phyloP scores from a whole-genome alignment of 2,888 invertebrate species.

The Diadromus collaris region DNA sequence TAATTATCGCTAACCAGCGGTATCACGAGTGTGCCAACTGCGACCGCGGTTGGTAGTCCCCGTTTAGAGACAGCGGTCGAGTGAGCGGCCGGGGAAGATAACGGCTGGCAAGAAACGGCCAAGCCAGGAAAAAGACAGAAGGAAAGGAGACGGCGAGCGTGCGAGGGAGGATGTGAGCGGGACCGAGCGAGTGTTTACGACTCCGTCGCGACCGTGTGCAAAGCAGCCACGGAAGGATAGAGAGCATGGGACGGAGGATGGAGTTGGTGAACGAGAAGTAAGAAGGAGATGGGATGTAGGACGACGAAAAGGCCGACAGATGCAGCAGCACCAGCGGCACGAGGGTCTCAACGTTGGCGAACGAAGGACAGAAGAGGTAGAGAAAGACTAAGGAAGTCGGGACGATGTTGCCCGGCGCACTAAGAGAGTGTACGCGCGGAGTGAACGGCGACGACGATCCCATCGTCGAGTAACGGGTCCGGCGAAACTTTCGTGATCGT shows the following conservation, averaged over 20 bases:
- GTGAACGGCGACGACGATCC: conserved; percentile 71
- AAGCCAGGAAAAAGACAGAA: conserved; percentile 56
- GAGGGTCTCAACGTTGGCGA: conserved; percentile 1
- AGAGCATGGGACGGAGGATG: conserved; percentile 26
- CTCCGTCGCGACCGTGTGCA: conserved; percentile 30
- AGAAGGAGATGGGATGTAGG: conserved; percentile 64
- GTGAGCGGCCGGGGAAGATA: conserved; percentile 28
- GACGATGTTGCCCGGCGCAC: conserved; percentile 33
- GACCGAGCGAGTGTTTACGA: conserved; percentile 41
- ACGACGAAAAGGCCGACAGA: conserved; percentile 55
- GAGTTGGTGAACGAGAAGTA: conserved; percentile 47
- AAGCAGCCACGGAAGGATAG: conserved; percentile 33
- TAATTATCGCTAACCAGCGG: conserved; percentile 59
- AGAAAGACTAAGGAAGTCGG: conserved; percentile 58
- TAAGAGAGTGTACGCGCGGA: conserved; percentile 35
- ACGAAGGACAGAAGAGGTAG: conserved; percentile 31
- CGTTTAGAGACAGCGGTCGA: conserved; percentile 1
- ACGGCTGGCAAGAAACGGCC: conserved; percentile 37
- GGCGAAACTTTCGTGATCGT: conserved; percentile 77
- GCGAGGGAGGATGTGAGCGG: conserved; percentile 42
- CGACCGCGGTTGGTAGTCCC: conserved; percentile 33
- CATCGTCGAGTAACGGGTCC: conserved; percentile 77
- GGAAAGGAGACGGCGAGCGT: conserved; percentile 52
- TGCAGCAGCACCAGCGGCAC: conserved; percentile 10
- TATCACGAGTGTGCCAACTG: conserved; percentile 51